Percentiles rank a stretch among this genome's conserved stretches.
phyloP scores from a whole-genome alignment of 2,113 vertebrate genomes.

The Rhynchopsitta pachyrhyncha region DNA sequence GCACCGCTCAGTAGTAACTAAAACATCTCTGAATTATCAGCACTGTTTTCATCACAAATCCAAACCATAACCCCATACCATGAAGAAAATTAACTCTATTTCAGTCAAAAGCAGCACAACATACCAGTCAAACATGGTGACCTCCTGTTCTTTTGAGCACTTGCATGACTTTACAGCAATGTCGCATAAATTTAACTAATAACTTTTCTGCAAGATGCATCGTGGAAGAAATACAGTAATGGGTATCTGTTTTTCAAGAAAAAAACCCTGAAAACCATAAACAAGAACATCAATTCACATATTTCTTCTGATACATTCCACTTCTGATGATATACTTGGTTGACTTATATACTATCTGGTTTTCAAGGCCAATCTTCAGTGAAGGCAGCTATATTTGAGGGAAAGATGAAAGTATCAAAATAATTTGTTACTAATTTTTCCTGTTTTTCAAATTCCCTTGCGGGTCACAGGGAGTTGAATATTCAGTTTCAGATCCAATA shows the following conservation, averaged over 20 bases:
- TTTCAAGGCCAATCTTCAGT: slow-evolving; percentile 25
- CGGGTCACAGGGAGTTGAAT: not conserved
- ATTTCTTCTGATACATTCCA: slow-evolving; percentile 15
- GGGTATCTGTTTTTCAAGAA: not conserved
- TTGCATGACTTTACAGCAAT: not conserved
- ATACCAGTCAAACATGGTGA: not conserved
- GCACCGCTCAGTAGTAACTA: not conserved
- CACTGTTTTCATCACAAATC: not conserved
- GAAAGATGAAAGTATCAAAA: not conserved
- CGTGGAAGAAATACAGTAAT: not conserved
- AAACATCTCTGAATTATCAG: not conserved
- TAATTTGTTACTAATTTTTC: not conserved
- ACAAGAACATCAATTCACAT: slow-evolving; percentile 15
- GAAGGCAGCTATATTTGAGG: not conserved
- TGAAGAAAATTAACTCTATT: not conserved
- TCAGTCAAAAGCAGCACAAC: not conserved
- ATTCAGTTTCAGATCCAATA: not conserved
- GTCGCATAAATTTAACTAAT: not conserved
- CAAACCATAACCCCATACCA: not conserved
- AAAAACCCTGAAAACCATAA: not conserved
- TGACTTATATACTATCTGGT: not conserved
- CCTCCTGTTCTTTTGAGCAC: not conserved
- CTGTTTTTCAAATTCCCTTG: not conserved
- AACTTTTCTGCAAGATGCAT: not conserved
- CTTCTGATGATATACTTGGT: not conserved